phyloP scores from a whole-genome alignment of 1,140 invertebrate species.

The Bacillus rossius region DNA sequence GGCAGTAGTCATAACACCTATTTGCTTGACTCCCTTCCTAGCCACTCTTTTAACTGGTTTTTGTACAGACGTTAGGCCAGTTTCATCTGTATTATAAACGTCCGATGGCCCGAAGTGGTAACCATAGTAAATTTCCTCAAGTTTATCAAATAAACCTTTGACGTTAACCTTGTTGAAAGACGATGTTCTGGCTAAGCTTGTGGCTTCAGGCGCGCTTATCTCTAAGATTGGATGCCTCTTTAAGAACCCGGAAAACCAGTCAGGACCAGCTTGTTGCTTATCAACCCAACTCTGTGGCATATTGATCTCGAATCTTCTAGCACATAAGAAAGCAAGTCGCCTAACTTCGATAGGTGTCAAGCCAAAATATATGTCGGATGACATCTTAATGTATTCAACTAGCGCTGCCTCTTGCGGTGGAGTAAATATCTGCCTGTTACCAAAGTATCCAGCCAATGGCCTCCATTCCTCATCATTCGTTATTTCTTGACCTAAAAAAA shows the following conservation, averaged over 20 bases:
- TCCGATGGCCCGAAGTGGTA: not conserved
- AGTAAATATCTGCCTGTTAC: constrained; percentile 3
- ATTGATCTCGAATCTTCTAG: constrained; percentile 6
- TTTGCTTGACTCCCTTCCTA: constrained; percentile 33
- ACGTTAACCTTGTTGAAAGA: not conserved
- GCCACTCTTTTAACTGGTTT: constrained; percentile 32
- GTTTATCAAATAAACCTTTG: constrained; percentile 3
- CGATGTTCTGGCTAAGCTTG: not conserved
- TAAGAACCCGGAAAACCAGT: constrained; percentile 41
- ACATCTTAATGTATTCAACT: constrained; percentile 1
- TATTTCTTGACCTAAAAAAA: too few relatives aligned
- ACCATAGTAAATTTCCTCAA: not conserved
- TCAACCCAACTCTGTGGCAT: constrained; percentile 19
- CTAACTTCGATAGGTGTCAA: constrained; percentile 25
- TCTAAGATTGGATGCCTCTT: constrained; percentile 35
- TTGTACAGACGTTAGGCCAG: constrained; percentile 37
- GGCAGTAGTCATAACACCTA: constrained; percentile 32
- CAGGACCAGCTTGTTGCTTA: constrained; percentile 28
- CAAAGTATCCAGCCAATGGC: too few relatives aligned
- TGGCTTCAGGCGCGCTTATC: constrained; percentile 31
- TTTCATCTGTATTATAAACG: constrained; percentile 42
- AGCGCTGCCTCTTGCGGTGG: not conserved
- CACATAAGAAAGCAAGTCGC: constrained; percentile 18
- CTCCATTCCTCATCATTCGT: too few relatives aligned
- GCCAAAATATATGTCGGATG: constrained; percentile 31